These are phyloP conservation scores for Chouioia cunea DNA, from an alignment of 2,888 invertebrate genomes.

Conservation along the genomic window DNA sequence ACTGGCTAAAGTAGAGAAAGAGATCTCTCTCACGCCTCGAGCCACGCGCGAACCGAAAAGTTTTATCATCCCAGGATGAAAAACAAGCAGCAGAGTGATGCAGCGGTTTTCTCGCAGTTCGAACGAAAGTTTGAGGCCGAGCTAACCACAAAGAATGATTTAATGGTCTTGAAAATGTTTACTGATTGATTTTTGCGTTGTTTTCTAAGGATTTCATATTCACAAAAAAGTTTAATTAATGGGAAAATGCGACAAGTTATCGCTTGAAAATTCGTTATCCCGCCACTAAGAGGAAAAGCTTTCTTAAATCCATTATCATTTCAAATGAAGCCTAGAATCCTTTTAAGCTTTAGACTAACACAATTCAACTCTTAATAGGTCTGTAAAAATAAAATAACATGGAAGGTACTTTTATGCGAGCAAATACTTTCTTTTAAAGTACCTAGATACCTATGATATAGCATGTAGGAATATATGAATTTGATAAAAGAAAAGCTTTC, in stretches of 20 bases:
- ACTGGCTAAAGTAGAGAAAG: constrained; percentile 12
- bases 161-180: constrained; percentile 7
- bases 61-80: constrained; percentile 31
- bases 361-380: constrained; percentile 9
- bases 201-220: not conserved
- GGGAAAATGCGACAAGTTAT: no score
- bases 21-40: constrained; percentile 12
- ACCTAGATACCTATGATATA: no score
- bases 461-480: no score
- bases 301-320: constrained; percentile 26
- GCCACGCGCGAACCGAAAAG: constrained; percentile 24
- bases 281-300: not conserved
- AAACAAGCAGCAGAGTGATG: constrained; percentile 11
- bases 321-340: constrained; percentile 21
- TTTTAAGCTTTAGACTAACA: constrained; percentile 25
- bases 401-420: no score
- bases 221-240: no score
- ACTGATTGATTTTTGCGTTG: constrained; percentile 13
- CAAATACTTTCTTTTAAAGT: no score
- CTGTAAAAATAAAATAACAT: not conserved
- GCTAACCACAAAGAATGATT: constrained; percentile 13
- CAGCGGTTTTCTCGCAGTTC: constrained; percentile 12
- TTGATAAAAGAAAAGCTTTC: no score
- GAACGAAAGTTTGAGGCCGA: constrained; percentile 18
- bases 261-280: no score